Percentiles rank a stretch among this genome's conserved stretches.
phyloP scores from a whole-genome alignment of 2,113 vertebrate species.

The Tupaia tana region DNA sequence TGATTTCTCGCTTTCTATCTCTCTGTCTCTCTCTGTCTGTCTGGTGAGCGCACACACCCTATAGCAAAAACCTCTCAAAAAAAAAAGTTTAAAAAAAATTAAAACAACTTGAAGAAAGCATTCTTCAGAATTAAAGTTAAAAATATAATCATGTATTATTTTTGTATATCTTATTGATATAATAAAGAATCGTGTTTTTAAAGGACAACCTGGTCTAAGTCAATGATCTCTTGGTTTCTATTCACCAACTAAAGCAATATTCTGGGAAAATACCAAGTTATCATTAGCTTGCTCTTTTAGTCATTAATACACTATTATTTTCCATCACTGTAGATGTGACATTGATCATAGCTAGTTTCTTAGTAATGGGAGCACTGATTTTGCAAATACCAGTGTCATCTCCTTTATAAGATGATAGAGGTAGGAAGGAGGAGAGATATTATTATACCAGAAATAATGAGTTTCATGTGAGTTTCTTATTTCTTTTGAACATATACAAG shows the following conservation, averaged over 20 bases:
- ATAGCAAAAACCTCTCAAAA: no score
- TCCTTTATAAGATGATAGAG: background rate
- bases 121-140: background rate
- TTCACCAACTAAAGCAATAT: background rate
- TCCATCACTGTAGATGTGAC: background rate
- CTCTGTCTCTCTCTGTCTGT: no score
- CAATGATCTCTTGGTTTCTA: background rate
- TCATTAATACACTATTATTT: background rate
- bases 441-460: background rate
- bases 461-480: background rate
- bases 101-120: background rate
- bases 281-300: background rate
- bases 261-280: background rate
- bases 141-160: background rate
- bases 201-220: background rate
- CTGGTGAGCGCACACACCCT: no score
- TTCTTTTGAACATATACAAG: background rate
- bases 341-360: background rate
- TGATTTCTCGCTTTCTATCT: no score
- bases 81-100: no score
- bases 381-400: background rate
- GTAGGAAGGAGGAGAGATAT: background rate
- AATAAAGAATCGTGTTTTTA: background rate
- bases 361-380: background rate
- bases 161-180: background rate